phyloP scores from a whole-genome alignment of 2,888 invertebrate genomes.

The Oxycera nigricornis region DNA sequence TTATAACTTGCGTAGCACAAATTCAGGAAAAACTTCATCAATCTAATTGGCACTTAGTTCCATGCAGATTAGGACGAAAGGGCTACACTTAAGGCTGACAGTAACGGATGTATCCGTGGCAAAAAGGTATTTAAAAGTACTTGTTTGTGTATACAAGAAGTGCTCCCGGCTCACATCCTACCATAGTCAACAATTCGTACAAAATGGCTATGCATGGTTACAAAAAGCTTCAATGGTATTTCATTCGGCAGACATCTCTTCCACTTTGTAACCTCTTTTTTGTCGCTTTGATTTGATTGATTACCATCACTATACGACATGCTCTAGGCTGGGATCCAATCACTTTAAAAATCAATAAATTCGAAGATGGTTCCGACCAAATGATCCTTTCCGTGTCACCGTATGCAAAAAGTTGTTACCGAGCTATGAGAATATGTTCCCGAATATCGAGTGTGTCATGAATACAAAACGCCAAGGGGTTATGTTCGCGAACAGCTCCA shows the following conservation, averaged over 20 bases:
- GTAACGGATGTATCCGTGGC: background rate
- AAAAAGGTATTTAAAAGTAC: background rate
- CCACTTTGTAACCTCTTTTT: background rate
- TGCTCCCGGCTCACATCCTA: too few species aligned
- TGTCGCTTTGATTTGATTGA: slow-evolving; percentile 30
- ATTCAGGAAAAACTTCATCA: slow-evolving; percentile 1
- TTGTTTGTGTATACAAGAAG: background rate
- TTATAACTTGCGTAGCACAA: background rate
- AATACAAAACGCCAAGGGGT: background rate
- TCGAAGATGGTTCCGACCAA: background rate
- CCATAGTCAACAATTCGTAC: background rate
- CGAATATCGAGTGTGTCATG: background rate
- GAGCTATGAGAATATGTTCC: background rate
- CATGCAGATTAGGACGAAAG: background rate
- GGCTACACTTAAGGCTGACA: background rate
- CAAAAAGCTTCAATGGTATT: background rate
- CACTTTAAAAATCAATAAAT: slow-evolving; percentile 34
- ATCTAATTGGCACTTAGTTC: slow-evolving; percentile 24
- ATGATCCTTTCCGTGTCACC: slow-evolving; percentile 6
- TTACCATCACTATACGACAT: background rate
- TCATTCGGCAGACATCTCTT: background rate
- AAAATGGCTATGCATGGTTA: background rate
- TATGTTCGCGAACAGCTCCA: background rate
- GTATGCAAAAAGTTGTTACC: slow-evolving; percentile 13
- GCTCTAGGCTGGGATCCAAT: slow-evolving; percentile 22